Percentiles rank a stretch among this genome's conserved stretches.
Conservation (phyloP, 2,888 invertebrate species). For the Platycnemis pennipes region DNA sequence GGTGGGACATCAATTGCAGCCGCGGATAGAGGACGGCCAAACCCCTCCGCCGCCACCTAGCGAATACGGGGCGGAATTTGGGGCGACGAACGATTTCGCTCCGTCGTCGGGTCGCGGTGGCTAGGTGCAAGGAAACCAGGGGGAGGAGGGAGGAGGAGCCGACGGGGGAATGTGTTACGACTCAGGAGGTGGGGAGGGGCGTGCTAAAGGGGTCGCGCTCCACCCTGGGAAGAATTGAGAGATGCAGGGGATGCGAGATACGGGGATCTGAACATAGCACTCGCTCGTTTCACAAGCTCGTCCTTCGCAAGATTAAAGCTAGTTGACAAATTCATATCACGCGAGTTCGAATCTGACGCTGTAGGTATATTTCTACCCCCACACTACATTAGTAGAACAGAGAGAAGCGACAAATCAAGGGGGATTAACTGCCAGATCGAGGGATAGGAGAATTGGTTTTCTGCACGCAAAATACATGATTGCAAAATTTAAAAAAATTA, state of each 20-base stretch:
- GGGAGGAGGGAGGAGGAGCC: not conserved
- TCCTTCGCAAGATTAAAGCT: no score
- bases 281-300: no score
- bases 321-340: no score
- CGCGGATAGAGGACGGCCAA: not conserved
- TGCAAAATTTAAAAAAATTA: no score
- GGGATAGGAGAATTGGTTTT: no score
- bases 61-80: not conserved
- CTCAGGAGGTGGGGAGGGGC: not conserved
- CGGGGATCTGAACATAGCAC: no score
- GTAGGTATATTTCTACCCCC: no score
- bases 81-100: conserved; percentile 10
- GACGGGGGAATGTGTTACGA: not conserved
- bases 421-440: no score
- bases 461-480: no score
- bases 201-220: not conserved
- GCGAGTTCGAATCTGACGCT: no score
- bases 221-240: not conserved
- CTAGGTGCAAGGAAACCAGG: not conserved
- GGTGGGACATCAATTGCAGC: not conserved
- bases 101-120: not conserved
- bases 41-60: not conserved
- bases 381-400: no score
- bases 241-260: not conserved
- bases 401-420: no score